phyloP scores from a whole-genome alignment of 2,113 vertebrate genomes.

The Cyprinus carpio region DNA sequence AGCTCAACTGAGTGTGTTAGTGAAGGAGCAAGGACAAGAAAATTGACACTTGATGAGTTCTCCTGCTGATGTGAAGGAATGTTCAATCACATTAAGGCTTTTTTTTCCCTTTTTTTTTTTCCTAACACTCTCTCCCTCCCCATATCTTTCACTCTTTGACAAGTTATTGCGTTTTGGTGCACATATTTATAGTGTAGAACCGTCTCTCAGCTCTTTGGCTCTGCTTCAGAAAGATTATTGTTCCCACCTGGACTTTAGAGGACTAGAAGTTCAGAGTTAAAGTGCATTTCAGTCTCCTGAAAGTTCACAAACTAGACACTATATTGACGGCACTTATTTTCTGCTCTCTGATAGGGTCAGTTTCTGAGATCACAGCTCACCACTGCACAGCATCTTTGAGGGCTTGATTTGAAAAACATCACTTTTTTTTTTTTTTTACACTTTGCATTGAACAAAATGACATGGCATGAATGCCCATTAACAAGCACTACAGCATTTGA shows the following conservation, averaged over 20 bases:
- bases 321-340: constrained; percentile 39
- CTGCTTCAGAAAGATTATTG: constrained; percentile 21
- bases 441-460: neutral
- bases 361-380: neutral
- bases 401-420: constrained; percentile 15
- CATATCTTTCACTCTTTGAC: neutral
- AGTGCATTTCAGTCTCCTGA: neutral
- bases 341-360: constrained; percentile 37
- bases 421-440: neutral
- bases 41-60: constrained; percentile 66
- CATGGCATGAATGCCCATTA: neutral
- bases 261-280: neutral
- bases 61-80: constrained; percentile 37
- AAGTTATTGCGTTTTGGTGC: constrained; percentile 9
- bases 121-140: neutral
- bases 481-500: neutral
- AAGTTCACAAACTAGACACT: constrained; percentile 16
- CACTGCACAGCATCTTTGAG: neutral
- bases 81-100: constrained; percentile 43
- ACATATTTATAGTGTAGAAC: constrained; percentile 35
- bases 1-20: constrained; percentile 67
- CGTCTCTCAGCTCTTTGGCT: neutral
- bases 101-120: constrained; percentile 1
- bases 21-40: constrained; percentile 60
- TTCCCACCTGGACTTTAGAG: constrained; percentile 23